Percentiles rank a stretch among this genome's conserved stretches.
phyloP scores from a whole-genome alignment of 2,113 vertebrate species.

The Psittacus erithacus region DNA sequence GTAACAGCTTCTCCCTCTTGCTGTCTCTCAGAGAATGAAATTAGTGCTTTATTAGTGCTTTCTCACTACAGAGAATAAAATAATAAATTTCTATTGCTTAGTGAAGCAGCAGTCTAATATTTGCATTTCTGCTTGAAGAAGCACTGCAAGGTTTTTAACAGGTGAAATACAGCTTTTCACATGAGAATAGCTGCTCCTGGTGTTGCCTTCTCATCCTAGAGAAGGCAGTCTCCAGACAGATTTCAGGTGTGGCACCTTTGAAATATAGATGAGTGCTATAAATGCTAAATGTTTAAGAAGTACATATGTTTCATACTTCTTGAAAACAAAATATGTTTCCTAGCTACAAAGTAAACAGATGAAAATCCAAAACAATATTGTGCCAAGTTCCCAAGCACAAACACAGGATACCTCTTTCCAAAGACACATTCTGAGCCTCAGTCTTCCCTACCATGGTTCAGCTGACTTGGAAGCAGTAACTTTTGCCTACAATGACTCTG shows the following conservation, averaged over 20 bases:
- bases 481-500: not conserved
- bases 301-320: not conserved
- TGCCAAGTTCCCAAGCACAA: not conserved
- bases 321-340: not conserved
- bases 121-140: slow-evolving; percentile 45
- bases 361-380: not conserved
- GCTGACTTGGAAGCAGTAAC: not conserved
- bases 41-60: not conserved
- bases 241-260: not conserved
- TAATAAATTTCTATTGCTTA: not conserved
- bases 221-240: not conserved
- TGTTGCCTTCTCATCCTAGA: not conserved
- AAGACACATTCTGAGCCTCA: not conserved
- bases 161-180: not conserved
- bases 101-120: slow-evolving; percentile 9
- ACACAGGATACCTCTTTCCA: not conserved
- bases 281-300: not conserved
- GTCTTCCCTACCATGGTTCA: not conserved
- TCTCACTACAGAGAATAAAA: not conserved
- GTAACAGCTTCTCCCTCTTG: not conserved
- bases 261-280: not conserved
- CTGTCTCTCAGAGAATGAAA: not conserved
- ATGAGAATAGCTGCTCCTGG: not conserved
- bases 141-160: not conserved
- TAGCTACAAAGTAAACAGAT: not conserved